Evolutionary conservation across 2,113 vertebrate genomes (phyloP), one percentile per base, ranked within the genome.

Genomic region (Lamprotornis superbus): DNA sequence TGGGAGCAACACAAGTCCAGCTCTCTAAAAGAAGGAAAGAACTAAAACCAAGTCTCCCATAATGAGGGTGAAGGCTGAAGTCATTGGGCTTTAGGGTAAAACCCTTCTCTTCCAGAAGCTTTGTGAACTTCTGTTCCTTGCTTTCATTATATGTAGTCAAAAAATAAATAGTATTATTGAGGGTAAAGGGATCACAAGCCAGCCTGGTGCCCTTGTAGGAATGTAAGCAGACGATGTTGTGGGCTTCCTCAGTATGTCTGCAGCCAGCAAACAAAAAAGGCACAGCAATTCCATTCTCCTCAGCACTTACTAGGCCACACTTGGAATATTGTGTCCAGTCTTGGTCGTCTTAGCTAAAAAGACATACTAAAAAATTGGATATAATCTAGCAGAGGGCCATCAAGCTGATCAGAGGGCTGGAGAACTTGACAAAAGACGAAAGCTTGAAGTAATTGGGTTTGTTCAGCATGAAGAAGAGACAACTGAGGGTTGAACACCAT

Each of bases 11-110:
- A 50, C 1, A 1, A 55, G 70, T 46, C 37, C 59, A 86, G 47
- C 21, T 92, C 71, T 88, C 87, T 79, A 86, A 85, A 93, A 76
- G 65, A 89, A 79, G 31, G n/a, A 59, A 88, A 83, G 67, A 80
- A 55, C 59, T 63, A 65, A 93, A 93, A 55, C 11, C 25, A 70
- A 19, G 39, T 63, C 71, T 95, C 79, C 55, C 5, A 5, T 24
- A 49, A 30, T 70, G 35, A 2, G 12, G 8, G 42, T 83, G 79
- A 94, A 40, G 14, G 50, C 79, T 88, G 60, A 93, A 92, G 74
- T 90, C 75, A 93, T 9, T 25, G 28, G 35, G 55, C 71, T 93
- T 67, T 57, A 88, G 68, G 76, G 79, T 50, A 92, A 88, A 88
- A 88, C 46, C 7, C 39, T 92, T 92, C 69, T 80, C 68, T 50